Percentiles rank a stretch among this genome's conserved stretches.
Evolutionary conservation across 2,888 invertebrate genomes (phyloP).

Genomic region (Melipona beecheii): DNA sequence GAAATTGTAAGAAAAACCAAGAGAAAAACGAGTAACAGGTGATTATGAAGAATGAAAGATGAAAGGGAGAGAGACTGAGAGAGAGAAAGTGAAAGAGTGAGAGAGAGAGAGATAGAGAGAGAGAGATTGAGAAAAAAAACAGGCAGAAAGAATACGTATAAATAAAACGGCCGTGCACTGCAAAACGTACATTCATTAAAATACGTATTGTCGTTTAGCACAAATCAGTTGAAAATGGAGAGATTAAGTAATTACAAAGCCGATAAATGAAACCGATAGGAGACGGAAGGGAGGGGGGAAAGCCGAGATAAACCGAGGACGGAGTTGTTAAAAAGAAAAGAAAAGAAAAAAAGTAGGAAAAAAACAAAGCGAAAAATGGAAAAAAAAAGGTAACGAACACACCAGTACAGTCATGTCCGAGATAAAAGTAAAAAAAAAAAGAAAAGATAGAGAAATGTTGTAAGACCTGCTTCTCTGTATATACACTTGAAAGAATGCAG

Average conservation of each 20-base stretch:
- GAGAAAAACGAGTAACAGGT: neutral
- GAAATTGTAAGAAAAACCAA: neutral
- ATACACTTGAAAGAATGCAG: constrained; percentile 37
- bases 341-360: constrained; percentile 12
- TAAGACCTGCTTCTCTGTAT: constrained; percentile 50
- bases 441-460: constrained; percentile 17
- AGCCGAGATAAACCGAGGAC: constrained; percentile 38
- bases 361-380: constrained; percentile 25
- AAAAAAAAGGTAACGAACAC: constrained; percentile 31
- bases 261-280: constrained; percentile 10
- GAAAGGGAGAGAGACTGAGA: neutral
- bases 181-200: constrained; percentile 70
- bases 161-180: constrained; percentile 64
- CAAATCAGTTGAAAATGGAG: constrained; percentile 71
- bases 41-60: constrained; percentile 11
- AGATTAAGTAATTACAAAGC: constrained; percentile 33
- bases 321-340: constrained; percentile 31
- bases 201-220: constrained; percentile 79
- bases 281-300: neutral
- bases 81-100: neutral
- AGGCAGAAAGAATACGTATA: constrained; percentile 22
- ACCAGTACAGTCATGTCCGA: constrained; percentile 70
- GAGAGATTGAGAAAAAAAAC: constrained; percentile 7
- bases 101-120: neutral
- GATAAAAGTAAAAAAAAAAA: constrained; percentile 12